A percentile compares a stretch with the other conserved stretches of the same genome.
Conservation (phyloP, 2,797 vertebrate genomes). For the Psittacula derbiana region DNA sequence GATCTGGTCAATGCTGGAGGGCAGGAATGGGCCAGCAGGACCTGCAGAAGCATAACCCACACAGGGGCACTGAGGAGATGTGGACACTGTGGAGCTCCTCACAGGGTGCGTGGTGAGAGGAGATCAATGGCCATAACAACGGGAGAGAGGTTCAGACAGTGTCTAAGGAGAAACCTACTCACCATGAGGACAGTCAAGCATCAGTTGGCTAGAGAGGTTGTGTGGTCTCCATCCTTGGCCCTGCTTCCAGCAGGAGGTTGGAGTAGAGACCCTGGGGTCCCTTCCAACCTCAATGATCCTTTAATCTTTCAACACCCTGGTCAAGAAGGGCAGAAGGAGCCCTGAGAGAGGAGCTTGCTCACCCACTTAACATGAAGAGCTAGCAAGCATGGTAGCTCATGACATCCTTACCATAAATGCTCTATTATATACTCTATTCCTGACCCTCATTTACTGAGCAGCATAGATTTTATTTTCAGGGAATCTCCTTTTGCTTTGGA, state of each 20-base stretch:
- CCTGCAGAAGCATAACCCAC: background rate
- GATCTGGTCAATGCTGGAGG: fast-evolving
- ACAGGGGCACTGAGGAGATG: fast-evolving
- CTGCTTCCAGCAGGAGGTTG: background rate
- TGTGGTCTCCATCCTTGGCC: background rate
- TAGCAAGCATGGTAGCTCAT: background rate
- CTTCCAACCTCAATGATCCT: background rate
- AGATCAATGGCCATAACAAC: background rate
- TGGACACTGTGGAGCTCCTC: background rate
- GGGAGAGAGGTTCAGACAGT: background rate
- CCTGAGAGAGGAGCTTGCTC: background rate
- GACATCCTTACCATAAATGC: background rate
- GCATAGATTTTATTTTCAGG: background rate
- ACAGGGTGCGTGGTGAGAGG: background rate
- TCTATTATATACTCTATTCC: background rate
- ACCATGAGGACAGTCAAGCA: background rate
- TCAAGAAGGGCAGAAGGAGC: background rate
- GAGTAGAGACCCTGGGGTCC: background rate
- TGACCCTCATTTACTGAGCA: background rate
- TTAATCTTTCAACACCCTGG: background rate
- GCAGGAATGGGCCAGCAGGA: background rate
- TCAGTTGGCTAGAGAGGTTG: background rate
- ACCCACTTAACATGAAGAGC: background rate
- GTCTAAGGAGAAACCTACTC: background rate
- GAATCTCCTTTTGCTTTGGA: background rate